phyloP scores from a whole-genome alignment of 2,888 invertebrate genomes.

The Melipona bicolor region DNA sequence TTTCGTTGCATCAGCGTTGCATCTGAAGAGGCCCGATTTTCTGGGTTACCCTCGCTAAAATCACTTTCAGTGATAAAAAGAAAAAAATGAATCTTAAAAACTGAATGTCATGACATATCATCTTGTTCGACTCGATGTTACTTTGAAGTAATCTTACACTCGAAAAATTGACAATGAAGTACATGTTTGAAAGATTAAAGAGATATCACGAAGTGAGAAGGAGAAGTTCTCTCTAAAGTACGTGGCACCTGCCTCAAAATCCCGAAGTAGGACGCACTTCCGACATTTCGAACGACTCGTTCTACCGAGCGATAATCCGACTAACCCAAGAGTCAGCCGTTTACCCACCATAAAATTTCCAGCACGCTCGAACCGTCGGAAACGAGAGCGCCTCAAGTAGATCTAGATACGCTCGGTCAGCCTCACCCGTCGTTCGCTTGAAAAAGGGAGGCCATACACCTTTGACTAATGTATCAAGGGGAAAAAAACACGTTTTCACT shows the following conservation, averaged over 20 bases:
- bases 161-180: too few species aligned
- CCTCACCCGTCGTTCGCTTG: not conserved
- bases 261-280: not conserved
- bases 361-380: not conserved
- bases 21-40: too few species aligned
- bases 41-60: too few species aligned
- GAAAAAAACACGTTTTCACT: slow-evolving; percentile 12
- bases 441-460: not conserved
- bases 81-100: too few species aligned
- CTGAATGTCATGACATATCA: too few species aligned
- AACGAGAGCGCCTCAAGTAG: not conserved
- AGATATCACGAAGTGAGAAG: not conserved
- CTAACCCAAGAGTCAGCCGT: not conserved
- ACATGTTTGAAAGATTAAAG: too few species aligned
- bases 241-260: not conserved
- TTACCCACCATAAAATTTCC: not conserved
- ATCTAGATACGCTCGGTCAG: not conserved
- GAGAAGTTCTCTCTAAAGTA: not conserved
- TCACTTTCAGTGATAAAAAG: too few species aligned
- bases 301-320: not conserved
- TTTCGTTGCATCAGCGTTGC: too few species aligned
- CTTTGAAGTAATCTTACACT: too few species aligned
- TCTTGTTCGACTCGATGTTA: too few species aligned
- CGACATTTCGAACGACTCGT: not conserved
- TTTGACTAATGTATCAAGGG: too few species aligned